Evolutionary conservation across 2,113 vertebrate genomes (phyloP).

Genomic region (Toxotes jaculatrix): DNA sequence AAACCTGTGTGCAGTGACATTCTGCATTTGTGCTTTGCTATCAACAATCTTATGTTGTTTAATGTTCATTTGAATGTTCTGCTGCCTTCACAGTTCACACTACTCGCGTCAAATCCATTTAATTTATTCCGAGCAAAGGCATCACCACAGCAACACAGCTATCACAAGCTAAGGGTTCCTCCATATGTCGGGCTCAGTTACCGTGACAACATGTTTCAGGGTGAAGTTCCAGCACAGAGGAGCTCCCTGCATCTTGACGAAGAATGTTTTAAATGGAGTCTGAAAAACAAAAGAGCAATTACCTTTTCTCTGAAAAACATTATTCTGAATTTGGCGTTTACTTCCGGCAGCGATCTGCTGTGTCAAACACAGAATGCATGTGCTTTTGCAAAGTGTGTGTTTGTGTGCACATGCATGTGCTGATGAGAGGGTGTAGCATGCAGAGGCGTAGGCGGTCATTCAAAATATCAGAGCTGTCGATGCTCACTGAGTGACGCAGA

Average conservation of each 20-base stretch:
- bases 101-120: not conserved
- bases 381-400: conserved; percentile 13
- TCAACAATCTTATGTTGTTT: not conserved
- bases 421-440: not conserved
- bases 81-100: conserved; percentile 16
- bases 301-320: not conserved
- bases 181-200: conserved; percentile 59
- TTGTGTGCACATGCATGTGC: conserved; percentile 15
- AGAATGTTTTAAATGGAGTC: not conserved
- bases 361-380: conserved; percentile 11
- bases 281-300: not conserved
- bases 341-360: conserved; percentile 14
- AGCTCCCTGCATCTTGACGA: conserved; percentile 30
- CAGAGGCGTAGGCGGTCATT: conserved; percentile 30
- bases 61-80: conserved; percentile 5
- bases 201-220: conserved; percentile 64
- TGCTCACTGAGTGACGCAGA: conserved; percentile 52
- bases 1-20: not conserved
- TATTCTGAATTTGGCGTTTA: not conserved
- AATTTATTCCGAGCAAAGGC: conserved; percentile 14
- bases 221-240: conserved; percentile 61
- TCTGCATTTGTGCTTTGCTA: not conserved
- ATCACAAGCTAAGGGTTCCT: conserved; percentile 48
- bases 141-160: conserved; percentile 62
- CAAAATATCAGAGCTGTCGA: conserved; percentile 13